Evolutionary conservation across 2,113 vertebrate species (phyloP), one percentile per base, ranked within the genome.

Genomic region (Vireo altiloquus): DNA sequence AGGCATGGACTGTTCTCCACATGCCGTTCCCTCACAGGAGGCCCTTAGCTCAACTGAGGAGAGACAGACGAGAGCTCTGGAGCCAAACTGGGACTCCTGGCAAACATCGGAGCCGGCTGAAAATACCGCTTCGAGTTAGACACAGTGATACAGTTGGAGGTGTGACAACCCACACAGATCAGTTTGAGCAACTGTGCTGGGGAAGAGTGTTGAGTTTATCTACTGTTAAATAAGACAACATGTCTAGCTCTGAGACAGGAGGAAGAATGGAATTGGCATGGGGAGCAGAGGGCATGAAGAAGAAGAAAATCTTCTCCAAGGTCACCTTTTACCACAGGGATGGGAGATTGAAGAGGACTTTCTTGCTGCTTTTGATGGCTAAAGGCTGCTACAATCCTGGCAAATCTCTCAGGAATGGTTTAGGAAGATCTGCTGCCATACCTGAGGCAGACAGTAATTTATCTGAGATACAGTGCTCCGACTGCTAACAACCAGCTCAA

Each of bases 401-500:
- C 93, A 92, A 92, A 84, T 98, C 98, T 98, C 98, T 97, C 96
- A 95, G 98, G 98, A 97, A 92, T 76, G 76, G 97, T 97, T 97
- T 85, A 57, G 97, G 98, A 98, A 98, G 98, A 98, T 97, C 97
- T 98, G 95, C 98, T 98, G 98, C 98, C 97, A 97, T 98, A 98
- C 98, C 98, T 98, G 98, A 98, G 98, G 97, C 98, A 98, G 97
- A 94, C 97, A 91, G 97, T 98, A 98, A 98, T 98, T 98, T 98
- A 98, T 99, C 98, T 98, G 97, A 91, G 98, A 95, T 90, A 94
- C 97, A 87, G 96, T 92, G 95, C 97, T 97, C 97, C 9, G 74
- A 96, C 98, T 98, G 98, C 98, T 99, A 99, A 99, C 98, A 98
- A 98, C 98, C 98, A 97, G 95, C 98, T 98, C 98, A 98, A 98